phyloP scores from a whole-genome alignment of 1,140 invertebrate species.

The Sycophila sp. region DNA sequence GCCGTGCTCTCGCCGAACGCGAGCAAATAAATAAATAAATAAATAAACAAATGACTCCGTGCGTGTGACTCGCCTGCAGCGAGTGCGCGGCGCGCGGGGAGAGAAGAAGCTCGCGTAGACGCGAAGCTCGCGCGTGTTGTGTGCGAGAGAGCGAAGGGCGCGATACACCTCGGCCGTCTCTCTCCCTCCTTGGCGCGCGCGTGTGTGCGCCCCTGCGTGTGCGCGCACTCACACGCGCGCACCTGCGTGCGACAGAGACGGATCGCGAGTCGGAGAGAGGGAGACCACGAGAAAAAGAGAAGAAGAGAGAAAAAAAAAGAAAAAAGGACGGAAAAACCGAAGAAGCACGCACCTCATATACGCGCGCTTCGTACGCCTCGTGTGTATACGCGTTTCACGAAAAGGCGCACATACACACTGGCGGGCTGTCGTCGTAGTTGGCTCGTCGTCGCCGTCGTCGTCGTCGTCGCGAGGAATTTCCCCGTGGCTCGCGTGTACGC shows the following conservation, averaged over 20 bases:
- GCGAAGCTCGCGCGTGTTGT: conserved; percentile 21
- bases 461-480: conserved; percentile 14
- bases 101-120: conserved; percentile 21
- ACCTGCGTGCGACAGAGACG: too few species aligned
- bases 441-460: conserved; percentile 4
- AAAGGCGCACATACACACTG: neutral
- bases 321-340: neutral
- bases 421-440: neutral
- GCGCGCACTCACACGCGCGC: neutral
- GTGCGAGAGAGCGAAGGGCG: conserved; percentile 10
- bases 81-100: neutral
- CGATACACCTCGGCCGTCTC: conserved; percentile 32
- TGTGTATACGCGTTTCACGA: neutral
- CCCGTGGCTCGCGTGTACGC: neutral
- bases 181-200: neutral
- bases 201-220: neutral
- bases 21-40: conserved; percentile 10
- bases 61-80: neutral
- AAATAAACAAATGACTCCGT: conserved; percentile 13
- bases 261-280: too few species aligned
- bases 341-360: conserved; percentile 4
- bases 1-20: too few species aligned
- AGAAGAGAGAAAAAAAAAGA: neutral
- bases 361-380: neutral
- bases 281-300: neutral